Percentiles rank a stretch among this genome's conserved stretches.
phyloP scores from a whole-genome alignment of 2,888 invertebrate species.

The Carabus problematicus region DNA sequence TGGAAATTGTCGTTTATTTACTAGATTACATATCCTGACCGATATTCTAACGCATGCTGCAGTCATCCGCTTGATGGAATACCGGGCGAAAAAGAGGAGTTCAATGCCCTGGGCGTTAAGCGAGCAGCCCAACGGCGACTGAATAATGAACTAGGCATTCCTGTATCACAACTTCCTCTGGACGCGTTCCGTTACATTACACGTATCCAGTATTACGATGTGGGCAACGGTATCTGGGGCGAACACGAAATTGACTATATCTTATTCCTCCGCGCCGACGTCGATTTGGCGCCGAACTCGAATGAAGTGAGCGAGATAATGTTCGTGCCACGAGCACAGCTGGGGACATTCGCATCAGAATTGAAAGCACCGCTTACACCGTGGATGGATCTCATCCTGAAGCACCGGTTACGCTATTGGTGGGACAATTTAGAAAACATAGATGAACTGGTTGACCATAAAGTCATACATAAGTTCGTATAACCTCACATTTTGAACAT shows the following conservation, averaged over 20 bases:
- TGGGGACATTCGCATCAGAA: conserved; percentile 69
- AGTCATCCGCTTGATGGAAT: conserved; percentile 91
- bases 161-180: conserved; percentile 67
- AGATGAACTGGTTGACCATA: conserved; percentile 74
- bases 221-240: conserved; percentile 84
- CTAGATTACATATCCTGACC: conserved; percentile 83
- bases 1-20: conserved; percentile 44
- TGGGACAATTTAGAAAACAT: conserved; percentile 89
- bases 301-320: conserved; percentile 89
- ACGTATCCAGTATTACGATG: conserved; percentile 86
- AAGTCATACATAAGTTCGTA: conserved; percentile 68
- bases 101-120: conserved; percentile 75
- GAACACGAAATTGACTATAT: conserved; percentile 99
- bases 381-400: conserved; percentile 90
- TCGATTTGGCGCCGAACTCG: conserved; percentile 80
- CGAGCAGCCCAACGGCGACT: conserved; percentile 88
- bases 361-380: conserved; percentile 83
- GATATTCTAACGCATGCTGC: conserved; percentile 96
- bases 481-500: too few relatives aligned
- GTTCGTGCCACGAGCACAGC: conserved; percentile 73
- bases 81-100: conserved; percentile 73
- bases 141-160: conserved; percentile 90
- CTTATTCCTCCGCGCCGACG: conserved; percentile 82
- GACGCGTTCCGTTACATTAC: conserved; percentile 84
- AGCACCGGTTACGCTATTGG: conserved; percentile 83